These are phyloP conservation scores for Escarpia spicata DNA, from an alignment of 2,888 invertebrate species.

Conservation along the genomic window DNA sequence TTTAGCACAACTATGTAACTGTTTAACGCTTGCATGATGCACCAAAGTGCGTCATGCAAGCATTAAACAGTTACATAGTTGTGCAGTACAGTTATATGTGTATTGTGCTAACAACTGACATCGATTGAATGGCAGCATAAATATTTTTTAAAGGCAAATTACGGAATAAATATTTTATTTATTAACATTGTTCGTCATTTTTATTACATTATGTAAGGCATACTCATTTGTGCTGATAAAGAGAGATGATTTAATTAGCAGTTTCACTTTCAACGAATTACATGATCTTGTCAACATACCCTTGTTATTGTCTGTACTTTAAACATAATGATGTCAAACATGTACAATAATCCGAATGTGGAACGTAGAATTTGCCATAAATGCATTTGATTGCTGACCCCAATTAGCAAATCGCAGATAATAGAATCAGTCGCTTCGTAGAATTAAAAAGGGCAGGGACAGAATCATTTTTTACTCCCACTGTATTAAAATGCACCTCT, in stretches of 20 bases:
- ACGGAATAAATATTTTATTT: conserved; percentile 13
- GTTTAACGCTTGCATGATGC: not conserved
- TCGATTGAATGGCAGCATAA: not conserved
- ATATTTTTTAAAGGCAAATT: not conserved
- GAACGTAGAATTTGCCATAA: no score
- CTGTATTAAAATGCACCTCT: no score
- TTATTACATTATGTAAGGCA: not conserved
- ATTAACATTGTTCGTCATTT: not conserved
- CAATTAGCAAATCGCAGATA: no score
- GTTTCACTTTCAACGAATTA: not conserved
- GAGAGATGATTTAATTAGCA: not conserved
- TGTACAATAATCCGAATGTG: not conserved
- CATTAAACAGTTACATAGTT: not conserved
- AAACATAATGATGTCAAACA: not conserved
- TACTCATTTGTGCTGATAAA: not conserved
- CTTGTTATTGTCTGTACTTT: not conserved
- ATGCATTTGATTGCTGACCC: no score
- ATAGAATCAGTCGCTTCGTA: no score
- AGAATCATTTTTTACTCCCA: no score
- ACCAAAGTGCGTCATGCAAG: not conserved
- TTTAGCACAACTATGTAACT: not conserved
- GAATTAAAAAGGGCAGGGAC: no score
- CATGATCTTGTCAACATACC: not conserved
- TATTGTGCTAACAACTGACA: not conserved
- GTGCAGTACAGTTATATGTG: not conserved